These are phyloP conservation scores for Thera britannica DNA, from an alignment of 2,888 invertebrate species.

Conservation along the genomic window DNA sequence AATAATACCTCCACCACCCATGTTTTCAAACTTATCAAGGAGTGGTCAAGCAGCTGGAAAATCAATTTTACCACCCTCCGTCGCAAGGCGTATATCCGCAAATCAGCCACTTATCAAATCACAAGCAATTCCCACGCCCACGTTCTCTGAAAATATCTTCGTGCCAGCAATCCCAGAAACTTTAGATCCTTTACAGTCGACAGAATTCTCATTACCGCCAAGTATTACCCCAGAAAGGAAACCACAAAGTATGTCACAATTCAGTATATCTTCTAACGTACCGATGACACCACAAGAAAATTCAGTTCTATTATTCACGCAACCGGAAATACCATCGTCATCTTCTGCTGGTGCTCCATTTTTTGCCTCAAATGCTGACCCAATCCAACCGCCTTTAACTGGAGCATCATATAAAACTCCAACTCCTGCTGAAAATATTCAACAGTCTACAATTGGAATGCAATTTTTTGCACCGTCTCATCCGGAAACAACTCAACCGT, in stretches of 20 bases:
- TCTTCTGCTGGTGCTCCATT: constrained; percentile 11
- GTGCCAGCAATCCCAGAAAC: constrained; percentile 49
- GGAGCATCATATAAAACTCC: not conserved
- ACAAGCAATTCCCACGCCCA: constrained; percentile 46
- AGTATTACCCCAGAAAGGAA: constrained; percentile 16
- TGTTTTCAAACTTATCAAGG: constrained; percentile 64
- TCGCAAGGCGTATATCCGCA: constrained; percentile 70
- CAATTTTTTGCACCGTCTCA: not conserved
- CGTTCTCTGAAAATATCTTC: constrained; percentile 62
- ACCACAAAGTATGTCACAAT: not conserved
- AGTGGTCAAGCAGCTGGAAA: constrained; percentile 55
- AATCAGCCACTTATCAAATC: constrained; percentile 67
- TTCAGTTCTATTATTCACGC: constrained; percentile 14
- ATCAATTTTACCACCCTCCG: constrained; percentile 72
- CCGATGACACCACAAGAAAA: not conserved
- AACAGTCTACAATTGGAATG: not conserved
- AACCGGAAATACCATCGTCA: not conserved
- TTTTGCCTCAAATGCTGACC: not conserved
- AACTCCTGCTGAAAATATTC: not conserved
- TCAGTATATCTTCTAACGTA: not conserved
- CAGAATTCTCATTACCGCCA: constrained; percentile 4
- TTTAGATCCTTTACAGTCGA: constrained; percentile 3
- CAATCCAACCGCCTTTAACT: not conserved
- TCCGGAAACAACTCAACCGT: not conserved
- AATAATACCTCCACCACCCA: constrained; percentile 75